Evolutionary conservation across 1,140 invertebrate species (phyloP).

Genomic region (Bombus huntii): DNA sequence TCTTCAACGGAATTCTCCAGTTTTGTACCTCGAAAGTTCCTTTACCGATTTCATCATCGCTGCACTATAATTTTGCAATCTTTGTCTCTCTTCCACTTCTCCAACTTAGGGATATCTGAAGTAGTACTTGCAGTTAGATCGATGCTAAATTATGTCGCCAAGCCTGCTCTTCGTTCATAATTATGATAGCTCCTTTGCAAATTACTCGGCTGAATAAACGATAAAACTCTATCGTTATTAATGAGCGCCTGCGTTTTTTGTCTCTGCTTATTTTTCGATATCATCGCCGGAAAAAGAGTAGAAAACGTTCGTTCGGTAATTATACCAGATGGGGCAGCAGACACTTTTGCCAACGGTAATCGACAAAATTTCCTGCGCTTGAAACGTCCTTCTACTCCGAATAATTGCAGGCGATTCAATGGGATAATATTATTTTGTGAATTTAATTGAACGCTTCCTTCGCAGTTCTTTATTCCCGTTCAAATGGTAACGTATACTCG

Average conservation of each 20-base stretch:
- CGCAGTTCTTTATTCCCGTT: background rate
- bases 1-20: slow-evolving; percentile 22
- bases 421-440: slow-evolving; percentile 10
- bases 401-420: background rate
- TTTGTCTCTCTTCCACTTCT: background rate
- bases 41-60: background rate
- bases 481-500: background rate
- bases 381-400: background rate
- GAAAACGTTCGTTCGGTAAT: slow-evolving; percentile 33
- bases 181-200: background rate
- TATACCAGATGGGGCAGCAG: slow-evolving; percentile 18
- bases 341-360: slow-evolving; percentile 23
- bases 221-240: slow-evolving; percentile 23
- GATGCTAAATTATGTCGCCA: slow-evolving; percentile 26
- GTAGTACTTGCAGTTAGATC: background rate
- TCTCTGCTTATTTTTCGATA: slow-evolving; percentile 34
- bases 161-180: slow-evolving; percentile 6
- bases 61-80: slow-evolving; percentile 18
- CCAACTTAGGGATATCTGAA: too few relatives aligned
- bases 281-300: background rate
- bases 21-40: slow-evolving; percentile 11
- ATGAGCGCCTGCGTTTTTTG: background rate
- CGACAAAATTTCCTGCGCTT: slow-evolving; percentile 22
- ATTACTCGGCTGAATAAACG: slow-evolving; percentile 18
- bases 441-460: background rate